Conservation (phyloP, 2,888 invertebrate species). For the Tenodera sinensis region DNA sequence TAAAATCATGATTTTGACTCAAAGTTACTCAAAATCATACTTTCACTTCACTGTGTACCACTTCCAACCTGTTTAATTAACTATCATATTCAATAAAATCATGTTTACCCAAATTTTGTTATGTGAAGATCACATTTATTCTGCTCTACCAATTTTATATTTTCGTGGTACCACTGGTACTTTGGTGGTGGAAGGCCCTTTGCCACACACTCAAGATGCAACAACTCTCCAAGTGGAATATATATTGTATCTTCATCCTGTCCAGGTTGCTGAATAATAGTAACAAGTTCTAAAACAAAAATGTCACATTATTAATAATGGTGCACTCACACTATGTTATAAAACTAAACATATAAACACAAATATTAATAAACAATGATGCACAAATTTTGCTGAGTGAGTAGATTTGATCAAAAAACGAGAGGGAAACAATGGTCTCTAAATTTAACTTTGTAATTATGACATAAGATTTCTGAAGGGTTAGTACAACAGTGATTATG, state of each 20-base stretch:
- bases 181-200: constrained; percentile 32
- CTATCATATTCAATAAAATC: background rate
- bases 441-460: too few relatives aligned
- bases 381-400: too few relatives aligned
- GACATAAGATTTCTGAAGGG: too few relatives aligned
- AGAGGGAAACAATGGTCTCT: too few relatives aligned
- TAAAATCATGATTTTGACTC: background rate
- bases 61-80: too few relatives aligned
- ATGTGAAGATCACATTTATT: background rate
- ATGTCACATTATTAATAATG: background rate
- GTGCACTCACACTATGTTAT: too few relatives aligned
- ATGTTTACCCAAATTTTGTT: background rate
- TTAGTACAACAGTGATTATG: too few relatives aligned
- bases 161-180: constrained; percentile 35
- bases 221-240: background rate
- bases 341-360: too few relatives aligned
- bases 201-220: constrained; percentile 28
- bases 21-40: too few relatives aligned
- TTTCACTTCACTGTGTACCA: too few relatives aligned
- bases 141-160: background rate
- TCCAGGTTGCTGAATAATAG: background rate
- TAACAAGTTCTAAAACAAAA: background rate
- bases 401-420: too few relatives aligned
- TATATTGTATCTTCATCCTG: background rate
- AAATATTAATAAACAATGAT: too few relatives aligned